phyloP scores from a whole-genome alignment of 2,113 vertebrate species.

The Xenotilapia flavipinnis region DNA sequence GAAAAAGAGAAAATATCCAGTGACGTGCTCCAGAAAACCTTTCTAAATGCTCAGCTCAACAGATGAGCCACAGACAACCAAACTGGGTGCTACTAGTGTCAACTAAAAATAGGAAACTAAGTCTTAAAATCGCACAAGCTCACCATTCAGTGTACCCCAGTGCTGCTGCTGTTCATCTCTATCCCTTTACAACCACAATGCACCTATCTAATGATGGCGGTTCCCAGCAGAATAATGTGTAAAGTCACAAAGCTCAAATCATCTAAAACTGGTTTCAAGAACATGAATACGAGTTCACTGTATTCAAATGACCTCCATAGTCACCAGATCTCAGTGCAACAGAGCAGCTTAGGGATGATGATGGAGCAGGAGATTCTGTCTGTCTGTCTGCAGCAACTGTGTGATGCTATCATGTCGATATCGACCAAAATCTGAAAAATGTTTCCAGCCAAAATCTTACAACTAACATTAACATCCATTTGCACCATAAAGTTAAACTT shows the following conservation, averaged over 20 bases:
- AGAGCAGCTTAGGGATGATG: not conserved
- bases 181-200: not conserved
- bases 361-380: not conserved
- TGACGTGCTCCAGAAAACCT: rapidly evolving
- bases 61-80: not conserved
- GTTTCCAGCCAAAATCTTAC: not conserved
- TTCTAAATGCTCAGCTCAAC: not conserved
- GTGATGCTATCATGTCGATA: not conserved
- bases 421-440: not conserved
- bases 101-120: not conserved
- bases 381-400: not conserved
- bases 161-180: not conserved
- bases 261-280: rapidly evolving
- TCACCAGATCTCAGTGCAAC: not conserved
- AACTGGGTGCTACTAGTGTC: not conserved
- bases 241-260: not conserved
- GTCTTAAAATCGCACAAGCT: not conserved
- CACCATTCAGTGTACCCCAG: not conserved
- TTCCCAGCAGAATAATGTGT: not conserved
- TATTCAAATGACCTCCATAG: not conserved
- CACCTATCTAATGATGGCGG: rapidly evolving
- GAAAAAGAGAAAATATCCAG: not conserved
- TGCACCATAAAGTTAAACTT: not conserved
- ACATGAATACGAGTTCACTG: rapidly evolving
- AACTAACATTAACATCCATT: not conserved